A percentile compares a stretch with the other conserved stretches of the same genome.
Conservation (phyloP, 2,113 vertebrate species). For the Oryctolagus cuniculus region mOryCun1.1 NC_091433.1:159437501-159438000, state of each 20-base stretch:
- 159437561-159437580: neutral
- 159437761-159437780: neutral
- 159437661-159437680: neutral
- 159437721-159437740: neutral
- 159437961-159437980: neutral
- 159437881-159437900: neutral
- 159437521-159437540: neutral
- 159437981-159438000: neutral
- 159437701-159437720: neutral
- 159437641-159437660: conserved; percentile 27
- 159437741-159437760: neutral
- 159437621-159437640: neutral
- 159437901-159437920: neutral
- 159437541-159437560: neutral
- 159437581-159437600: neutral
- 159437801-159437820: neutral
- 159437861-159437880: neutral
- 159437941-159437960: neutral
- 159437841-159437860: neutral
- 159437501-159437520: neutral
- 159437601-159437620: no score
- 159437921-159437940: neutral
- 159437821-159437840: neutral
- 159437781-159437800: conserved; percentile 33
- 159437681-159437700: neutral